phyloP scores from a whole-genome alignment of 1,140 invertebrate species.

The Drosophila suzukii region DNA sequence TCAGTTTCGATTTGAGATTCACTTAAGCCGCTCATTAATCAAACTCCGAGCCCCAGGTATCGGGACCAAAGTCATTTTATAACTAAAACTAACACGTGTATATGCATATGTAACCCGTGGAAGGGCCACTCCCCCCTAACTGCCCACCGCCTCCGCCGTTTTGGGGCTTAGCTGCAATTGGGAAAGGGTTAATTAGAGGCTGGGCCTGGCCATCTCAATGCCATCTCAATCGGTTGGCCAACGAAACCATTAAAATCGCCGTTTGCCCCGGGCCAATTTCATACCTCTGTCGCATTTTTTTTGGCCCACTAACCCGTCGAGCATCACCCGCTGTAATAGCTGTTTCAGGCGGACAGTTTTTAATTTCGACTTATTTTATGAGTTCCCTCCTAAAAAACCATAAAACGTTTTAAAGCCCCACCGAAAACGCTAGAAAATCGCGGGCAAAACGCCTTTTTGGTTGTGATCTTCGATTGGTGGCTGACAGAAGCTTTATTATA shows the following conservation, averaged over 20 bases:
- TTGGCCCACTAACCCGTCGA: constrained; percentile 7
- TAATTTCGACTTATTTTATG: background rate
- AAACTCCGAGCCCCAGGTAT: constrained; percentile 59
- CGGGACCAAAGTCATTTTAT: constrained; percentile 50
- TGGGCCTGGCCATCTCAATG: constrained; percentile 12
- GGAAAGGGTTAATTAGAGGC: constrained; percentile 75
- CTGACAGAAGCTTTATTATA: constrained; percentile 33
- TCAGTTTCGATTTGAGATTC: constrained; percentile 59
- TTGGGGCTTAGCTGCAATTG: constrained; percentile 65
- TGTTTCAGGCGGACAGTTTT: background rate
- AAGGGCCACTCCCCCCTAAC: constrained; percentile 26
- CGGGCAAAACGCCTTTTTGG: constrained; percentile 11
- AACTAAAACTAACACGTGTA: background rate
- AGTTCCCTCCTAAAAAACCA: background rate
- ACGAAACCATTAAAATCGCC: constrained; percentile 55
- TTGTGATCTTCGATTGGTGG: constrained; percentile 41
- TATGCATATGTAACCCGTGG: constrained; percentile 11
- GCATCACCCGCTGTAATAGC: constrained; percentile 4
- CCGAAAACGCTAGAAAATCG: constrained; percentile 26
- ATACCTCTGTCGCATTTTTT: background rate
- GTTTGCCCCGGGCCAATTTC: constrained; percentile 8
- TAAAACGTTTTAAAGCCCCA: background rate
- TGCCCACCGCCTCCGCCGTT: constrained; percentile 20
- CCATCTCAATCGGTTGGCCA: constrained; percentile 47
- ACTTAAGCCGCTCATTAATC: constrained; percentile 82